Conservation (phyloP, 2,797 vertebrate genomes). For the Pseudopleuronectes americanus region DNA sequence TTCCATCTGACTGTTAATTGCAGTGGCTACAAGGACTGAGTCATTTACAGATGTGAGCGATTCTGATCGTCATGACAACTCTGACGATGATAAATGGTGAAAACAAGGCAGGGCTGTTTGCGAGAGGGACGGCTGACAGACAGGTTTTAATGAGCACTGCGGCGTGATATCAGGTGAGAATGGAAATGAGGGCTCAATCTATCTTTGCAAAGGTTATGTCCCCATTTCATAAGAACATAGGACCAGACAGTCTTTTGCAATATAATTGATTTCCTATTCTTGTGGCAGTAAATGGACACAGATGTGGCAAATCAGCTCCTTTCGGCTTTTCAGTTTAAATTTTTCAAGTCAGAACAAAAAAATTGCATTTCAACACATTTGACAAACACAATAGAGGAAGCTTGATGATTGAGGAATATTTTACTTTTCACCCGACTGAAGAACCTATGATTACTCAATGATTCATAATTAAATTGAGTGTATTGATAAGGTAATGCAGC, state of each 20-base stretch:
- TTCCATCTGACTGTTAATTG: slow-evolving; percentile 59
- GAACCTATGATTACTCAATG: slow-evolving; percentile 7
- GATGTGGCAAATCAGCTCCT: slow-evolving; percentile 11
- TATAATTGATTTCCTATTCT: slow-evolving; percentile 76
- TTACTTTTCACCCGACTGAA: not conserved
- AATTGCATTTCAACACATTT: not conserved
- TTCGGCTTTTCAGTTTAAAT: slow-evolving; percentile 9
- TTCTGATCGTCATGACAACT: slow-evolving; percentile 69
- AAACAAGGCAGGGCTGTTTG: slow-evolving; percentile 70
- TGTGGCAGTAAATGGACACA: slow-evolving; percentile 46
- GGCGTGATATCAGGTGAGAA: slow-evolving; percentile 81
- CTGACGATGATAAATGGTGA: slow-evolving; percentile 83
- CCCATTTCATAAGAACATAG: slow-evolving; percentile 78
- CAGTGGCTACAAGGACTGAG: slow-evolving; percentile 46
- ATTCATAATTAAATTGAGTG: slow-evolving; percentile 19
- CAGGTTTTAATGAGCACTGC: slow-evolving; percentile 83
- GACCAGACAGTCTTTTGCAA: slow-evolving; percentile 63
- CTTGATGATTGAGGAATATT: not conserved
- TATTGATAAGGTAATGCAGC: slow-evolving; percentile 31
- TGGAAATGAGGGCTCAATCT: slow-evolving; percentile 81
- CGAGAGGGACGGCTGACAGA: slow-evolving; percentile 73
- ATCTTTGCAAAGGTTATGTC: slow-evolving; percentile 81
- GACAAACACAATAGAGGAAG: not conserved
- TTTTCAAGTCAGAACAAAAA: slow-evolving; percentile 11
- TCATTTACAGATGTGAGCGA: slow-evolving; percentile 51